Evolutionary conservation across 2,797 vertebrate genomes (phyloP).

Genomic region (Ptychobarbus kaznakovi): DNA sequence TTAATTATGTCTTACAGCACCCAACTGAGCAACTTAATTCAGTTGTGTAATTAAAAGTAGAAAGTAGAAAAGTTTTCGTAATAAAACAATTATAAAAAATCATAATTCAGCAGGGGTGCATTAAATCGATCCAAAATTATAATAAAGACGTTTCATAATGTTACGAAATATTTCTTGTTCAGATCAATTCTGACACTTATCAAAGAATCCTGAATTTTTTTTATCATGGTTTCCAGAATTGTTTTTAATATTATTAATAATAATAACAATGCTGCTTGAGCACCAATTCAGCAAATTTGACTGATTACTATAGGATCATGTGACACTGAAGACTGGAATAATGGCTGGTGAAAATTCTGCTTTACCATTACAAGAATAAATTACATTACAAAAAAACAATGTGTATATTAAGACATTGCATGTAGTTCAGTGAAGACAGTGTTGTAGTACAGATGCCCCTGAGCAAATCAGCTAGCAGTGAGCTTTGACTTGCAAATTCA

Average conservation of each 20-base stretch:
- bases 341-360: neutral
- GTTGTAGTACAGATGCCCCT: neutral
- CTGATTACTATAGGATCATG: neutral
- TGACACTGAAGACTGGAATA: neutral
- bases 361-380: neutral
- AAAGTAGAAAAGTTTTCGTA: neutral
- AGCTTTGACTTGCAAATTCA: slow-evolving; percentile 45
- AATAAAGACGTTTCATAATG: neutral
- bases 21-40: neutral
- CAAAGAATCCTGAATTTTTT: neutral
- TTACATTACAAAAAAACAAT: neutral
- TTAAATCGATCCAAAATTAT: neutral
- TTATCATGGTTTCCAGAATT: neutral
- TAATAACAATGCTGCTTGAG: neutral
- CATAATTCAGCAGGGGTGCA: neutral
- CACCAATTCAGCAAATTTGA: neutral
- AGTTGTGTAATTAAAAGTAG: neutral
- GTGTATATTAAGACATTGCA: neutral
- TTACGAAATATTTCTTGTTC: neutral
- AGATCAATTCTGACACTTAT: neutral
- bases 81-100: no score
- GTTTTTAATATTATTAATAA: neutral
- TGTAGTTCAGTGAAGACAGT: neutral
- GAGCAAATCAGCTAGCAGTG: slow-evolving; percentile 12
- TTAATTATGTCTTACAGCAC: neutral